phyloP scores from a whole-genome alignment of 2,113 vertebrate genomes.

The Prietella phreatophila region DNA sequence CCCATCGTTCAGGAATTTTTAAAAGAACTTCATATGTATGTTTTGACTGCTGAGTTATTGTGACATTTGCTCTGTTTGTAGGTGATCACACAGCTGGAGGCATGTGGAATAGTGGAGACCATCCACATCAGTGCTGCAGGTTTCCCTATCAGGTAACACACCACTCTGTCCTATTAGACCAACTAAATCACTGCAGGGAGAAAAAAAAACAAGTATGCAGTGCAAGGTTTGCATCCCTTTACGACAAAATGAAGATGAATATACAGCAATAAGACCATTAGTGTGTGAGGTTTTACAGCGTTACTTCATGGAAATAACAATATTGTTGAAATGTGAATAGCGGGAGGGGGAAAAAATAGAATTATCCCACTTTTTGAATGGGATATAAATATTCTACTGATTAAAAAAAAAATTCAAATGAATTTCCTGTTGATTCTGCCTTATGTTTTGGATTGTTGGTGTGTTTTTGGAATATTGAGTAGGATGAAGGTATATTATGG shows the following conservation, averaged over 20 bases:
- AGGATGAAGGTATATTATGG: neutral
- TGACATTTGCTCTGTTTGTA: constrained; percentile 54
- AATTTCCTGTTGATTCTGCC: neutral
- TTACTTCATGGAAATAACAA: neutral
- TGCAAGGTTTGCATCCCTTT: neutral
- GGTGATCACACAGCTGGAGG: constrained; percentile 91
- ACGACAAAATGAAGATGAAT: neutral
- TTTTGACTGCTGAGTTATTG: neutral
- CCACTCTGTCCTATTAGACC: neutral
- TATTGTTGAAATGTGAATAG: neutral
- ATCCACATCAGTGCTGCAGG: constrained; percentile 94
- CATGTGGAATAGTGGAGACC: constrained; percentile 94
- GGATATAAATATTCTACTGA: neutral
- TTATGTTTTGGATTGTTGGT: neutral
- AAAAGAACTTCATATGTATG: neutral
- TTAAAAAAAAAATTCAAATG: neutral
- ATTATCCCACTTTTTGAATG: neutral
- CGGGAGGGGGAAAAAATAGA: neutral
- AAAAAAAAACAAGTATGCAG: neutral
- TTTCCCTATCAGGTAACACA: constrained; percentile 87
- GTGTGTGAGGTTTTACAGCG: neutral
- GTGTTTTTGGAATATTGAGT: neutral
- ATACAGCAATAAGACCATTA: neutral
- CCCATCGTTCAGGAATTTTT: neutral
- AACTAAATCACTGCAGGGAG: neutral